These are phyloP conservation scores for Enoplosus armatus DNA, from an alignment of 2,797 vertebrate species.

Conservation along the genomic window DNA sequence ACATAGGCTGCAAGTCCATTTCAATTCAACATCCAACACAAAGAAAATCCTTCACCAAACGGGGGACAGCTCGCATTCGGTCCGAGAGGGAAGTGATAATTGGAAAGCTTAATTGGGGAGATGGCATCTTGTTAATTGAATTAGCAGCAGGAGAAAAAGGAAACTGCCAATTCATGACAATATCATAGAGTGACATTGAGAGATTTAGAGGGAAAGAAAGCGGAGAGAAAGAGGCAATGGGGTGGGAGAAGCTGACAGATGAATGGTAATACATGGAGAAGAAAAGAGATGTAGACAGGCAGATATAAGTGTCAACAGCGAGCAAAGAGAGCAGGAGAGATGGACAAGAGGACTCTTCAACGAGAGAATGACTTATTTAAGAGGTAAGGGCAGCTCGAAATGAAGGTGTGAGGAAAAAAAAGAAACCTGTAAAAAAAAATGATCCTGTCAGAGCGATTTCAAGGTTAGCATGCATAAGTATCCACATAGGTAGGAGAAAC, in stretches of 20 bases:
- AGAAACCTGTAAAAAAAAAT: slow-evolving; percentile 18
- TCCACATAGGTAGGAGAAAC: neutral
- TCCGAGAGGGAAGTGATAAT: slow-evolving; percentile 73
- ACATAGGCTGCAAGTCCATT: slow-evolving; percentile 72
- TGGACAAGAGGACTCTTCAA: slow-evolving; percentile 45
- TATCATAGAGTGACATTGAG: slow-evolving; percentile 70
- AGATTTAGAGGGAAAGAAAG: slow-evolving; percentile 28
- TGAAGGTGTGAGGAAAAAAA: slow-evolving; percentile 24
- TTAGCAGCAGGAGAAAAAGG: slow-evolving; percentile 72
- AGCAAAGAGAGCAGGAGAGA: slow-evolving; percentile 36
- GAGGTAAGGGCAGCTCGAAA: neutral
- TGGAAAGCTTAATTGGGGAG: slow-evolving; percentile 86
- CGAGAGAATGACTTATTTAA: slow-evolving; percentile 47
- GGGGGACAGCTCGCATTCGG: slow-evolving; percentile 60
- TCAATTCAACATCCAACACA: slow-evolving; percentile 73
- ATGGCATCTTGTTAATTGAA: slow-evolving; percentile 88
- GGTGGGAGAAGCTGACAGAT: slow-evolving; percentile 46
- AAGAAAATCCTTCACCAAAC: slow-evolving; percentile 70
- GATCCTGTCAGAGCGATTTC: slow-evolving; percentile 48
- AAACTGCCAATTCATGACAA: slow-evolving; percentile 68
- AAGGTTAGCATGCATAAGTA: slow-evolving; percentile 24
- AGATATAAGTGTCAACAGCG: slow-evolving; percentile 55
- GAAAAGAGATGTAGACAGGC: slow-evolving; percentile 43
- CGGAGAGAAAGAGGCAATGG: slow-evolving; percentile 1
- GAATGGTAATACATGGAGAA: slow-evolving; percentile 42